These are phyloP conservation scores for Rhizomys pruinosus DNA, from an alignment of 2,113 vertebrate species.

Conservation along the genomic window DNA sequence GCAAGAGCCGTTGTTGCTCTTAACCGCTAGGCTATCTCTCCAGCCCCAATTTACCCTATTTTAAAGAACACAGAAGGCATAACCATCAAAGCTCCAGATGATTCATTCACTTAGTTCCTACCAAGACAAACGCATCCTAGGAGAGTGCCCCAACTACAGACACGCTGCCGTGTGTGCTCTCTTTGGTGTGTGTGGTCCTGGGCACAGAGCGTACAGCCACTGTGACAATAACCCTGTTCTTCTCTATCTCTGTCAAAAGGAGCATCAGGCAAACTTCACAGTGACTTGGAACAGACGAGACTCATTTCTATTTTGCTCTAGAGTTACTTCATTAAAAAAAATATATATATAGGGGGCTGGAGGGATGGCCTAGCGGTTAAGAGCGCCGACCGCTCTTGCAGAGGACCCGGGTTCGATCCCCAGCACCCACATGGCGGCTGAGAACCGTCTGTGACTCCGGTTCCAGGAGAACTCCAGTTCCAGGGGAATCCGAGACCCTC, in stretches of 20 bases:
- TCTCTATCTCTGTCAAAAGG: background rate
- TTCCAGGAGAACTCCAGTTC: too few species aligned
- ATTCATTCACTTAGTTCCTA: conserved; percentile 9
- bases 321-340: background rate
- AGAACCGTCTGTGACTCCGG: too few species aligned
- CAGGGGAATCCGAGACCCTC: too few species aligned
- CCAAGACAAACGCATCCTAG: background rate
- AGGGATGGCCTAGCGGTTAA: too few species aligned
- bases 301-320: background rate
- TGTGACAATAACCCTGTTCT: background rate
- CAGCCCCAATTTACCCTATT: too few species aligned
- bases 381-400: too few species aligned
- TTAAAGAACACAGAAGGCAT: background rate
- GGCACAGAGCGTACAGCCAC: background rate
- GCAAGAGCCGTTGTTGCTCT: too few species aligned
- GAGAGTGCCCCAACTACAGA: background rate
- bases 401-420: too few species aligned
- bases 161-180: background rate
- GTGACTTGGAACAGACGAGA: background rate
- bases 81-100: background rate
- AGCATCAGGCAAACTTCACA: background rate
- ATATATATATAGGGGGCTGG: too few species aligned
- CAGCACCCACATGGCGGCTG: too few species aligned
- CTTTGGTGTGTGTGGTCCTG: background rate
- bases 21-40: too few species aligned